phyloP scores from a whole-genome alignment of 2,888 invertebrate genomes.

The Scelioninae gen. 2 region DNA sequence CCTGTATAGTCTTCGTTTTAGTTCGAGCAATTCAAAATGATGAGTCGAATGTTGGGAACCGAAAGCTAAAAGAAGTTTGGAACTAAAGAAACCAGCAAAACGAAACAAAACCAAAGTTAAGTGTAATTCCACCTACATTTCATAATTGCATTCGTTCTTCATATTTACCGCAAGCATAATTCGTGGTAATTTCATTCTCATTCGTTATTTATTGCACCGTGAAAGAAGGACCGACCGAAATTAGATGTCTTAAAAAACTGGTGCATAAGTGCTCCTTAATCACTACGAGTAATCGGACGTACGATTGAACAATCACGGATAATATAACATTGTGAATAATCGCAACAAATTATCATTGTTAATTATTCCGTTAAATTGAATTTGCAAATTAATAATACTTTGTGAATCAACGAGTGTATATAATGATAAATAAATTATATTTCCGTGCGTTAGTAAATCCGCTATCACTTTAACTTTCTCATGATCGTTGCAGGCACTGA shows the following conservation, averaged over 20 bases:
- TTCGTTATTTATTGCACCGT: conserved; percentile 29
- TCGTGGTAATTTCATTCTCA: conserved; percentile 29
- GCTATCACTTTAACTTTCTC: not conserved
- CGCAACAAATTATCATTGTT: conserved; percentile 6
- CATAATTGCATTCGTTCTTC: conserved; percentile 26
- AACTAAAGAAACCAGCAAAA: no score
- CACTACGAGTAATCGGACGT: conserved; percentile 4
- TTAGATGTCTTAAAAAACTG: conserved; percentile 15
- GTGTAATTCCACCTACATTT: conserved; percentile 18
- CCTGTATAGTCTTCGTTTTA: no score
- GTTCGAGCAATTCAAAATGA: no score
- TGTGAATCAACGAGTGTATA: not conserved
- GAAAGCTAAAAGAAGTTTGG: no score
- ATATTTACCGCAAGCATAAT: conserved; percentile 25
- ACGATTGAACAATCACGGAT: not conserved
- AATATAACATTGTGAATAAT: conserved; percentile 2
- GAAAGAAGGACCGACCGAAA: conserved; percentile 18
- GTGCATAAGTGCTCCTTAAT: conserved; percentile 21
- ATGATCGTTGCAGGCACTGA: no score
- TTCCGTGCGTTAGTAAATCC: not conserved
- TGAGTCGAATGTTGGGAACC: no score
- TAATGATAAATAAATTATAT: not conserved
- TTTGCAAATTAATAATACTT: conserved; percentile 5
- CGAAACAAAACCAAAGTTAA: conserved; percentile 10
- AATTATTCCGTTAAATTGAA: conserved; percentile 8